Conservation (phyloP, 2,113 vertebrate genomes). For the Hirundichthys speculiger region DNA sequence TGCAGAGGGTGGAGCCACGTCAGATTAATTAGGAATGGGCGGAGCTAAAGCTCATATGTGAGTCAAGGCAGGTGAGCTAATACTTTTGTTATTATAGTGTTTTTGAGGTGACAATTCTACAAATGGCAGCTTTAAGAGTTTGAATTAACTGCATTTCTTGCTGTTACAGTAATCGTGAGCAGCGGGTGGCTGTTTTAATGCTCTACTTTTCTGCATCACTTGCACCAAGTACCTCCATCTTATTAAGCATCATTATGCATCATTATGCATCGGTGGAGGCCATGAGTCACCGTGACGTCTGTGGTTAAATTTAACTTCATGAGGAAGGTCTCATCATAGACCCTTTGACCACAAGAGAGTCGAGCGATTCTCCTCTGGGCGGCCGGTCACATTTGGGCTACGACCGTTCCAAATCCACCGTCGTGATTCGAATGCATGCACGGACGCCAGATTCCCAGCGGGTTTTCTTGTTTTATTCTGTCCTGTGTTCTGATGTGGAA, state of each 20-base stretch:
- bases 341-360: background rate
- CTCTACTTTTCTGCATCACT: background rate
- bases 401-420: background rate
- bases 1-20: too few species aligned
- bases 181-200: background rate
- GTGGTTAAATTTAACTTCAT: slow-evolving; percentile 14
- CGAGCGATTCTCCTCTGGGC: background rate
- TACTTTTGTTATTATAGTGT: too few species aligned
- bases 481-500: background rate
- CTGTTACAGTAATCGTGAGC: background rate
- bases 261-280: background rate
- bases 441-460: background rate
- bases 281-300: slow-evolving; percentile 19
- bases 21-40: too few species aligned
- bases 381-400: background rate
- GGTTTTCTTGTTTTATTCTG: background rate
- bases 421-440: background rate
- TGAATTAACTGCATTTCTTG: background rate
- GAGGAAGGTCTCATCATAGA: slow-evolving; percentile 4
- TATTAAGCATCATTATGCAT: background rate
- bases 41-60: too few species aligned
- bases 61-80: too few species aligned
- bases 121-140: too few species aligned
- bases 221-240: background rate
- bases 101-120: too few species aligned